phyloP scores from a whole-genome alignment of 2,888 invertebrate genomes.

The Latrodectus hesperus region DNA sequence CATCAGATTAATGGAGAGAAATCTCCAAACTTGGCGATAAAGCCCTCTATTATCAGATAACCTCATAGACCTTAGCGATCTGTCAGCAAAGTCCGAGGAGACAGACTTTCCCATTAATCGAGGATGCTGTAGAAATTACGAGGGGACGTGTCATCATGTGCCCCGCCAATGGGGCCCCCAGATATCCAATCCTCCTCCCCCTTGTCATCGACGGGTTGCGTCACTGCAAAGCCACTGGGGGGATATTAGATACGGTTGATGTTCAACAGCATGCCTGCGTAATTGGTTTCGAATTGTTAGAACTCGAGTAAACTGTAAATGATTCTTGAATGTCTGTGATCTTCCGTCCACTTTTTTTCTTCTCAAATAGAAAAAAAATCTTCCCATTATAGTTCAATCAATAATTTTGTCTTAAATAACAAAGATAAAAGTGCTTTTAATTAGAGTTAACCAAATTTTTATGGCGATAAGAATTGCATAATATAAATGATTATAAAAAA shows the following conservation, averaged over 20 bases:
- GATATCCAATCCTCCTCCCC: neutral
- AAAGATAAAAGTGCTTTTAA: no score
- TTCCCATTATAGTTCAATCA: no score
- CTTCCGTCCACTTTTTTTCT: no score
- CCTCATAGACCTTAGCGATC: constrained; percentile 36
- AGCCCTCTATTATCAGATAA: constrained; percentile 63
- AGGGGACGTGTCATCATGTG: constrained; percentile 37
- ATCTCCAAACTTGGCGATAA: constrained; percentile 46
- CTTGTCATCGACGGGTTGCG: constrained; percentile 36
- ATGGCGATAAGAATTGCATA: no score
- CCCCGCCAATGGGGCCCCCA: neutral
- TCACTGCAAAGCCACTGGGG: constrained; percentile 25
- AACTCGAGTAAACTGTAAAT: constrained; percentile 2
- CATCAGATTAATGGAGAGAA: constrained; percentile 54
- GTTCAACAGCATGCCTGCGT: constrained; percentile 43
- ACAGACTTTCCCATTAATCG: constrained; percentile 5
- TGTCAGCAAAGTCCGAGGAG: constrained; percentile 33
- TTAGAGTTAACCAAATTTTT: no score
- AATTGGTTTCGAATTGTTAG: constrained; percentile 45
- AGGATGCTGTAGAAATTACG: constrained; percentile 36
- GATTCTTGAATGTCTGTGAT: neutral
- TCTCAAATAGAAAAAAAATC: no score
- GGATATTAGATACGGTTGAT: constrained; percentile 46
- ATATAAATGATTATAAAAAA: no score
- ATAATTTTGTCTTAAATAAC: no score